phyloP scores from a whole-genome alignment of 2,113 vertebrate species.

The Ophiodon elongatus region DNA sequence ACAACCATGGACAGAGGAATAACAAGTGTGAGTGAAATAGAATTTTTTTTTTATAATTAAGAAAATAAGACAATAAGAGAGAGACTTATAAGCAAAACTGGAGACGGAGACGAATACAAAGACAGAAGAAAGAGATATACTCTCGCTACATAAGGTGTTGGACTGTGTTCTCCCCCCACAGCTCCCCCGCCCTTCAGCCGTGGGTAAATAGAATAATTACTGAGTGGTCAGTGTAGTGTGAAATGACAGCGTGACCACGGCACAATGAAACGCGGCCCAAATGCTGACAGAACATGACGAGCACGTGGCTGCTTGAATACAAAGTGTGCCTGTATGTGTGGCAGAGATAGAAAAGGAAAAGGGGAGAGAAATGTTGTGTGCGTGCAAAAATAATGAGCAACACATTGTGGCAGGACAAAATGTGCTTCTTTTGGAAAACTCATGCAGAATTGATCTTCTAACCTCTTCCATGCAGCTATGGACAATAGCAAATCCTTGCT shows the following conservation, averaged over 20 bases:
- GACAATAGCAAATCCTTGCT: conserved; percentile 52
- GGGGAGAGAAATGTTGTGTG: conserved; percentile 25
- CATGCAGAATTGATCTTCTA: conserved; percentile 48
- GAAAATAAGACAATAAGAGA: not conserved
- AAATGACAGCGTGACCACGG: conserved; percentile 79
- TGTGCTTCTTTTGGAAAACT: conserved; percentile 43
- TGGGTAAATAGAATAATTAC: conserved; percentile 81
- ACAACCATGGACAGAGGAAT: not conserved
- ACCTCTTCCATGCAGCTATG: conserved; percentile 61
- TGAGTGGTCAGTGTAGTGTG: conserved; percentile 79
- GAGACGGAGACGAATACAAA: not conserved
- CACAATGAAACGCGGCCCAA: conserved; percentile 75
- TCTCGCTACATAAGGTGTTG: conserved; percentile 29
- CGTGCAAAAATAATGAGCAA: conserved; percentile 49
- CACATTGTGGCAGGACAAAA: conserved; percentile 47
- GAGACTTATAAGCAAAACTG: not conserved
- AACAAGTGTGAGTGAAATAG: not conserved
- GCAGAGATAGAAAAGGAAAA: conserved; percentile 51
- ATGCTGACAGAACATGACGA: conserved; percentile 74
- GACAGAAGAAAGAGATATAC: conserved; percentile 18
- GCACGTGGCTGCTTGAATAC: conserved; percentile 68
- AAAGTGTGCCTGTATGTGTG: conserved; percentile 58
- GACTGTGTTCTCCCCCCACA: not conserved
- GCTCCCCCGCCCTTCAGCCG: conserved; percentile 24
- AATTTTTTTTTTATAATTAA: no score